phyloP scores from a whole-genome alignment of 2,888 invertebrate species.

The Gari tellinella region DNA sequence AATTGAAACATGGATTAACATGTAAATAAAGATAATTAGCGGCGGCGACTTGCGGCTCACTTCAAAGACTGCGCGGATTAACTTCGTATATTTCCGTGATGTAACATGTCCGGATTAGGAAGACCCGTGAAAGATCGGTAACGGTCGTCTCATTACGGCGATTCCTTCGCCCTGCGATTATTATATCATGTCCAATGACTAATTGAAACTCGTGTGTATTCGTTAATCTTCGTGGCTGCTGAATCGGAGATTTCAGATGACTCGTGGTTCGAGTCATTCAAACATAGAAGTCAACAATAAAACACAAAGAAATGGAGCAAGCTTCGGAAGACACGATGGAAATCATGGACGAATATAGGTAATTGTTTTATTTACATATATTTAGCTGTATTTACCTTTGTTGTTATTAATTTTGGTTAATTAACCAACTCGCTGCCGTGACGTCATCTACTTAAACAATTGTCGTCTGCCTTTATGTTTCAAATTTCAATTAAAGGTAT shows the following conservation, averaged over 20 bases:
- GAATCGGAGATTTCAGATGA: too few species aligned
- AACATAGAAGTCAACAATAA: neutral
- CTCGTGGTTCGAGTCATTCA: neutral
- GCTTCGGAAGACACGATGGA: constrained; percentile 11
- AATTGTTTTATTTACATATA: neutral
- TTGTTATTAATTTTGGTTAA: too few species aligned
- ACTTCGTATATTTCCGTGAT: constrained; percentile 56
- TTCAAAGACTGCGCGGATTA: constrained; percentile 51
- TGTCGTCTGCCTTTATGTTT: too few species aligned
- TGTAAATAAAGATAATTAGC: constrained; percentile 48
- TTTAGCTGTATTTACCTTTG: neutral
- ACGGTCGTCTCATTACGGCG: constrained; percentile 21
- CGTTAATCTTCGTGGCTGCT: constrained; percentile 8
- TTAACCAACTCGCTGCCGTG: too few species aligned
- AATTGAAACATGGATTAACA: constrained; percentile 47
- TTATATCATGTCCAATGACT: constrained; percentile 1
- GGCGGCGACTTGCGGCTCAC: constrained; percentile 50
- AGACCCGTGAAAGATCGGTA: constrained; percentile 16
- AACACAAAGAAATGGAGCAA: neutral
- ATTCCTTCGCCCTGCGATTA: constrained; percentile 20
- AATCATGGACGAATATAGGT: constrained; percentile 28
- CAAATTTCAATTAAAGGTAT: too few species aligned
- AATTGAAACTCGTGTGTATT: neutral
- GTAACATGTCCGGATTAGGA: constrained; percentile 58
- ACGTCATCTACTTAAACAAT: too few species aligned